Conservation (phyloP, 2,888 invertebrate species). For the Zaprionus bogoriensis region DNA sequence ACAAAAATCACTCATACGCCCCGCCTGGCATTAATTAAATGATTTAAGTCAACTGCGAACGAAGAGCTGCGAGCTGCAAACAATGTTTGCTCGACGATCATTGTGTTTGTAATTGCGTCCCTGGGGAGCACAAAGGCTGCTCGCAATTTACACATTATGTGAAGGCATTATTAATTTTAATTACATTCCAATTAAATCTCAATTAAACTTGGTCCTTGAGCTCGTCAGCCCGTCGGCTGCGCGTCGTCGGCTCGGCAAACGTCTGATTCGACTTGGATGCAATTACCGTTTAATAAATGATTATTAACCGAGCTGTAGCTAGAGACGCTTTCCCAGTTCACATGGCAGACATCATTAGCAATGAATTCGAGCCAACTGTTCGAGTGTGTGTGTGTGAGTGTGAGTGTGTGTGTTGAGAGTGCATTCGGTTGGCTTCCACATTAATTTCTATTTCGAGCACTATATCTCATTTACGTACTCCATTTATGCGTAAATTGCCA, state of each 20-base stretch:
- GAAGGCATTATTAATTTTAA: slow-evolving; percentile 66
- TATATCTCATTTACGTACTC: background rate
- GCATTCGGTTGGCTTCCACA: background rate
- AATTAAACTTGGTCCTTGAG: slow-evolving; percentile 56
- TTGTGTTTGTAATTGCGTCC: slow-evolving; percentile 23
- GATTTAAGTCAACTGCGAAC: slow-evolving; percentile 8
- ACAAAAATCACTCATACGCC: slow-evolving; percentile 27
- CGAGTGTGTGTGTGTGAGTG: background rate
- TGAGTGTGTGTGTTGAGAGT: background rate
- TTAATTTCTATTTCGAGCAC: background rate
- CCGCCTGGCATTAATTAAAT: slow-evolving; percentile 27
- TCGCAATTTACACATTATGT: slow-evolving; percentile 37
- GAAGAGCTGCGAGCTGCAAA: too few species aligned
- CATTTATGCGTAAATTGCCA: background rate
- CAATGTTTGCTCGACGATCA: background rate
- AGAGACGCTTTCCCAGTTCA: background rate
- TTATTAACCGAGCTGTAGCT: slow-evolving; percentile 22
- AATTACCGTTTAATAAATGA: slow-evolving; percentile 53
- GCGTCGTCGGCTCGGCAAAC: slow-evolving; percentile 1
- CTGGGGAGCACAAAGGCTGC: slow-evolving; percentile 3
- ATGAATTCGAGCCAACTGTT: background rate
- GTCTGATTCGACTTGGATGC: slow-evolving; percentile 34
- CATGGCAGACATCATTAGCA: slow-evolving; percentile 14
- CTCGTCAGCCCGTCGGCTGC: slow-evolving; percentile 3
- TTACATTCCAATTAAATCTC: slow-evolving; percentile 68